Evolutionary conservation across 2,113 vertebrate species (phyloP).

Genomic region (Rhynchomys soricoides): DNA sequence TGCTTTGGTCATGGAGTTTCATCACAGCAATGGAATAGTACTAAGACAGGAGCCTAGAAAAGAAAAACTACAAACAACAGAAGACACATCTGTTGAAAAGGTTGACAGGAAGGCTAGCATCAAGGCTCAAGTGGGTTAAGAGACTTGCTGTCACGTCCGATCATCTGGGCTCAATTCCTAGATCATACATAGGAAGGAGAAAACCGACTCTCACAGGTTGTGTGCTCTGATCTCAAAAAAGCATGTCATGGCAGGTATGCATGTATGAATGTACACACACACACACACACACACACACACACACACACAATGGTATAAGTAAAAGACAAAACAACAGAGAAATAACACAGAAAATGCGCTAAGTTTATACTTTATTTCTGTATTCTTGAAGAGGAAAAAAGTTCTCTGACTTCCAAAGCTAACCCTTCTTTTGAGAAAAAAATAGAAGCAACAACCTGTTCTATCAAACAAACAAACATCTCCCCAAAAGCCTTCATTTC

Average conservation of each 20-base stretch:
- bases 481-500: not conserved
- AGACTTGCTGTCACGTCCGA: not conserved
- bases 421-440: constrained; percentile 24
- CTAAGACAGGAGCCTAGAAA: not conserved
- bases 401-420: not conserved
- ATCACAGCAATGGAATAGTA: not conserved
- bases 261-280: no score
- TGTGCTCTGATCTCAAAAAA: not conserved
- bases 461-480: not conserved
- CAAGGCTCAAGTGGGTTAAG: not conserved
- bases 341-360: not conserved
- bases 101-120: not conserved
- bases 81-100: not conserved
- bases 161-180: not conserved
- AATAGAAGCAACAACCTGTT: not conserved
- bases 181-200: not conserved
- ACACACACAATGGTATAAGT: not conserved
- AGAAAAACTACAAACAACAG: not conserved
- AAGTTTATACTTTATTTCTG: not conserved
- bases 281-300: not conserved
- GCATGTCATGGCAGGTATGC: no score
- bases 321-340: not conserved
- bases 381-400: not conserved
- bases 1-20: not conserved
- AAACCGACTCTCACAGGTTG: not conserved